These are phyloP conservation scores for Argynnis bischoffii DNA, from an alignment of 2,888 invertebrate genomes.

Conservation along the genomic window DNA sequence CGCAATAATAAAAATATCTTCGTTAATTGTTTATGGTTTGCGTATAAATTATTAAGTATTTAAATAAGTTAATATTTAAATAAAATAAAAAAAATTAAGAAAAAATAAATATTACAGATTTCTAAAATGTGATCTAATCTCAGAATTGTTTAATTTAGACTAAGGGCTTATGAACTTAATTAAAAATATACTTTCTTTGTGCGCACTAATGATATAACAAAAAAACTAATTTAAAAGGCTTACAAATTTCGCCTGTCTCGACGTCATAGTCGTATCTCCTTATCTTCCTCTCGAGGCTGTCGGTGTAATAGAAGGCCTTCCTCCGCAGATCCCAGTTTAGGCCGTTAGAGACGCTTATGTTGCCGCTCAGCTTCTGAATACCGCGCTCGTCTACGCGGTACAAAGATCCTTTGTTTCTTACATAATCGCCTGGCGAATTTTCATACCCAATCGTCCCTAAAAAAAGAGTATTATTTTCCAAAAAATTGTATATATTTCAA, in stretches of 20 bases:
- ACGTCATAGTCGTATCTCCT: constrained; percentile 88
- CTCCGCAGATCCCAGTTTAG: constrained; percentile 87
- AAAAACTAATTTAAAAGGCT: constrained; percentile 48
- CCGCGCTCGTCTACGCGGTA: constrained; percentile 64
- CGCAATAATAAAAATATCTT: too few relatives aligned
- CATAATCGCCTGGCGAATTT: constrained; percentile 63
- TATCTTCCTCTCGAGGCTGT: constrained; percentile 84
- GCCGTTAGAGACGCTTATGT: constrained; percentile 88
- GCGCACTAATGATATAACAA: too few relatives aligned
- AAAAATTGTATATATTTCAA: neutral
- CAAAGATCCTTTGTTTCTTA: constrained; percentile 68
- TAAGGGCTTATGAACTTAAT: too few relatives aligned
- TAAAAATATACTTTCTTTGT: too few relatives aligned
- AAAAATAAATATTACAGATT: too few relatives aligned
- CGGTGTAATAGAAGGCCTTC: constrained; percentile 88
- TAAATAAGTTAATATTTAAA: too few relatives aligned
- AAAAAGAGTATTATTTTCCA: neutral
- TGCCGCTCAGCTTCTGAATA: constrained; percentile 48
- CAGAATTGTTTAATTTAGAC: too few relatives aligned
- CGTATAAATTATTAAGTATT: too few relatives aligned
- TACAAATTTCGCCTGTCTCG: constrained; percentile 84
- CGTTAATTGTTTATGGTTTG: too few relatives aligned
- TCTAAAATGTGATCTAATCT: too few relatives aligned
- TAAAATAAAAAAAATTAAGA: too few relatives aligned
- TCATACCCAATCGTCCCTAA: constrained; percentile 83